Base-by-base conservation (phyloP, 2,888 invertebrate species). In the Pterostichus niger region DNA sequence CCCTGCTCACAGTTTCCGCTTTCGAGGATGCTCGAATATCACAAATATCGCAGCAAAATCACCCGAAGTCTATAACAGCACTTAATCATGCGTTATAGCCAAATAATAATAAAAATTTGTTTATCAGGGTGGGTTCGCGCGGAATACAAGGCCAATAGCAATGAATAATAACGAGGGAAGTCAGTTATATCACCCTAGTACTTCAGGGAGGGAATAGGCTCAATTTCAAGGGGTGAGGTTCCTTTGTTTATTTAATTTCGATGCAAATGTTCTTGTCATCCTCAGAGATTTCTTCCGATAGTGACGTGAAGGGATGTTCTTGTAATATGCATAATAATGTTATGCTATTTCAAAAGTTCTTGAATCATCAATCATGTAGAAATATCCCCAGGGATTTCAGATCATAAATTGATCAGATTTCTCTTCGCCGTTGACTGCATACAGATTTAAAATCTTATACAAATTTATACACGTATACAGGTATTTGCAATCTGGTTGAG, bases 71-170 rank as follows among this genome's bases (percentile, higher is more conserved):
- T 15, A 73, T 73, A 73, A 73, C 49, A 40, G 73, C 73, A 73
- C 46, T 73, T 73, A 49, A 73, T 73, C 73, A 73, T 49, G 73
- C 24, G 73, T 73, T 73, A 73, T 73, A 46, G 73, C 49, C 73
- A 46, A 73, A 73, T 73, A 73, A 73, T 73, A 73, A 73, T 73
- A 73, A 73, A 73, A 73, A 73, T 73, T 73, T 73, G 73, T 73
- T 73, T 73, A 73, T 73, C 73, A 49, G 73, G 24, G 54, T 33
- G n/a, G 40, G 6, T 13, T 44, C 68, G 13, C 68, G 61, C 31
- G 7, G 13, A 33, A 68, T 68, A 68, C 44, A 68, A 44, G 35
- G 35, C 35, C 35, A 64, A 64, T 64, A 68, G 13, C 68, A 68
- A 68, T 68, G 68, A 68, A 68, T 68, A 68, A 68, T 68, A 68